Evolutionary conservation across 2,888 invertebrate genomes (phyloP), one percentile per base, ranked within the genome.

Genomic region (Brachypalpus laphriformis): DNA sequence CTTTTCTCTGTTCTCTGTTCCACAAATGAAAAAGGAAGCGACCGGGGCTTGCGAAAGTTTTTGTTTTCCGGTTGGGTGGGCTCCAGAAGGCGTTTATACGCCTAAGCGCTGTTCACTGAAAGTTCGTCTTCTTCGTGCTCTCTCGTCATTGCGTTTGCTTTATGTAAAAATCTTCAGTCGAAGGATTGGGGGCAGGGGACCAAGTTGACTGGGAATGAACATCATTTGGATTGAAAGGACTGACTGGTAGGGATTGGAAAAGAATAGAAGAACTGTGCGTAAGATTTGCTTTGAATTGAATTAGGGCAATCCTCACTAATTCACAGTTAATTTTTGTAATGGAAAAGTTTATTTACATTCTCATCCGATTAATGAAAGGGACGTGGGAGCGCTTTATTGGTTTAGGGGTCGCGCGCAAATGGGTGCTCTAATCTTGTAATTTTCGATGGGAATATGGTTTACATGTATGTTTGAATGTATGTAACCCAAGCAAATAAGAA

Each of bases 281-380:
- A 71, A 66, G 76, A 77, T 65, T 72, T 70, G 85, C 81, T 51
- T 63, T 75, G 81, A 81, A 85, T 85, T 75, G 81, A 85, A 85
- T 75, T 85, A 71, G 68, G 85, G 70, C 75, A 85, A 85, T 85
- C 85, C 74, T 59, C 87, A 89, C 90, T 90, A 90, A 90, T 90
- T 90, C 89, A 89, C 90, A 90, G 90, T 89, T 90, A 90, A 90
- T 90, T 90, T 90, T 88, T 89, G 87, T 90, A 90, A 90, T 90
- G 90, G 89, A 90, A 89, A 90, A 90, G 88, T 90, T 90, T 90
- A 88, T 88, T 87, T 88, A 87, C 88, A 81, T 80, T 74, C 66
- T 68, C 74, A 65, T 54, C 49, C 63, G 77, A 76, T 82, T 82
- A 76, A 82, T 77, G 75, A 22, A 16, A 16, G 25, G 16, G 22